Percentiles rank a stretch among this genome's conserved stretches.
Evolutionary conservation across 2,113 vertebrate genomes (phyloP).

Genomic region (Leucosticte australis): DNA sequence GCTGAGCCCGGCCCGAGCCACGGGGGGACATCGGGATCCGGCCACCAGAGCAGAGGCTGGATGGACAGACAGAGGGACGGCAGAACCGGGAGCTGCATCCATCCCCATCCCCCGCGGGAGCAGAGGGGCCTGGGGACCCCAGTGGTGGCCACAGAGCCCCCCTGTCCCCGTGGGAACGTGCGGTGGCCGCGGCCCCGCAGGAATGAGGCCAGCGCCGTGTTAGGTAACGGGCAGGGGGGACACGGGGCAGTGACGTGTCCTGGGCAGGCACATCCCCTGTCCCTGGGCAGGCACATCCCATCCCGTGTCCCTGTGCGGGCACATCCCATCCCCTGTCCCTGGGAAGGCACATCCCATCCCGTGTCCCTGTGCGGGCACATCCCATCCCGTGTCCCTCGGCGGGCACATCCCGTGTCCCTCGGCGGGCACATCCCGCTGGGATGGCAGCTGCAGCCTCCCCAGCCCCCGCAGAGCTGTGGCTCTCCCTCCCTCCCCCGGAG

Average conservation of each 20-base stretch:
- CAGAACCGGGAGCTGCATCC: background rate
- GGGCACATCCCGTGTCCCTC: too few species aligned
- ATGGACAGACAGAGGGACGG: accelerated
- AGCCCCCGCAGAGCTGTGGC: accelerated
- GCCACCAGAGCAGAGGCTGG: background rate
- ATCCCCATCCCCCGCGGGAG: background rate
- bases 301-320: background rate
- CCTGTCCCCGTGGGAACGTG: accelerated
- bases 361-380: background rate
- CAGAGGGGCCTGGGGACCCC: background rate
- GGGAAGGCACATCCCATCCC: too few species aligned
- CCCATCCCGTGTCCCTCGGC: background rate
- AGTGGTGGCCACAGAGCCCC: background rate
- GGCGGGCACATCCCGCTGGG: background rate
- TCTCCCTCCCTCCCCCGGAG: background rate
- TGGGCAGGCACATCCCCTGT: background rate
- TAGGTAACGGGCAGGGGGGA: background rate
- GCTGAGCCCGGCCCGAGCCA: background rate
- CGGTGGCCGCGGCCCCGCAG: accelerated
- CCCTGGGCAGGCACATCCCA: background rate
- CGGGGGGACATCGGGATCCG: accelerated
- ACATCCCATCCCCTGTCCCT: background rate
- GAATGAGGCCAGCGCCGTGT: background rate
- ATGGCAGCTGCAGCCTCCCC: background rate
- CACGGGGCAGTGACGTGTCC: background rate